Base-by-base conservation (phyloP, 2,888 invertebrate species). In the Diarsia dahlii region DNA sequence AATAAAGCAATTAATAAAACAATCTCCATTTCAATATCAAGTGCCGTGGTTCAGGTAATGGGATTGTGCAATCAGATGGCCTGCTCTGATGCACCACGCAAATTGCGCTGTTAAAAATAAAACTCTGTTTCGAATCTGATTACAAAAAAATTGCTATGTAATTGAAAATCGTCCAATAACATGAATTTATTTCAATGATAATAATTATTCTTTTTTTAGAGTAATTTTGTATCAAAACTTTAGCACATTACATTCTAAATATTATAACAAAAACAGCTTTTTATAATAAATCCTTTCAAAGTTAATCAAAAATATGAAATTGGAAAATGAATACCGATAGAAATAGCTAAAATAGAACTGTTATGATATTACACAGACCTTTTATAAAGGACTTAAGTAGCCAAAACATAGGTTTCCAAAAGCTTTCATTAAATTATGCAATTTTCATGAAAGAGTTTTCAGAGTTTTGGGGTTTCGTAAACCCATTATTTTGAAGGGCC, bases 291-390 rank as follows among this genome's bases (percentile, higher is more conserved):
- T 45, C 9, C n/a, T 23, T 76, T 15, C 15, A 46, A 78, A 78
- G 46, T 23, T 20, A 78, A 62, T 54, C 3, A 12, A 78, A 66
- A 78, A 45, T 50, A 50, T 34, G 2, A 67, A 58, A 60, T 60
- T 50, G n/a, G 15, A 67, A 68, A 78, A 34, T 46, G 1, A 60
- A 69, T 46, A 3, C 13, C n/a, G 18, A 66, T 39, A 48, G n/a
- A 48, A 58, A n/a, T 65, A 20, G n/a, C 13, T 3, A 20, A 34
- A 46, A 34, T 54, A 10, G 18, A 46, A 23, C 0, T 28, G 28
- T 28, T 28, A 28, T 54, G 8, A 52, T 62, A 52, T 76, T 15
- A 58, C 18, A 56, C 12, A 3, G 15, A 1, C 6, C 28, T 48
- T 69, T 48, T 54, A 23, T 76, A 54, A 62, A 54, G 20, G 23